Conservation (phyloP, 2,113 vertebrate genomes). For the Panurus biarmicus region DNA sequence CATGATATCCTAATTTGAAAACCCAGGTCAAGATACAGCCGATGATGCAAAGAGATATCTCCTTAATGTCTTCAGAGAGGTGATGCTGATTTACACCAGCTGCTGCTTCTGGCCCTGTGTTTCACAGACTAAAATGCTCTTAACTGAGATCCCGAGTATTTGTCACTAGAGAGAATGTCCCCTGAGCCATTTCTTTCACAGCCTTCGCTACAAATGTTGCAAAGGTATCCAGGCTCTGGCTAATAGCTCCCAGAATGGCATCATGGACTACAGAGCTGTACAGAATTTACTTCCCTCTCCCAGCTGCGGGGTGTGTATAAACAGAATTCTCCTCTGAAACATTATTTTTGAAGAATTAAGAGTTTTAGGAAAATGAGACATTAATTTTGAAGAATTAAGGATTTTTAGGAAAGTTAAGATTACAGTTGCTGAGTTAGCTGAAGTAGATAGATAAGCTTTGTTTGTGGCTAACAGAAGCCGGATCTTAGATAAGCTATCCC, state of each 20-base stretch:
- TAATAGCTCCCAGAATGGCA: neutral
- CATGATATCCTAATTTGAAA: neutral
- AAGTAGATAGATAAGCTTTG: too few relatives aligned
- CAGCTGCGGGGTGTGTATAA: neutral
- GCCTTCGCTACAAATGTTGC: neutral
- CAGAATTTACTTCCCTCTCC: neutral
- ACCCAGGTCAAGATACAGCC: neutral
- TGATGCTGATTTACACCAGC: neutral
- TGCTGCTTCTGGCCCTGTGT: neutral
- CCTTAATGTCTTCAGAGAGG: neutral
- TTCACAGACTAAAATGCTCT: neutral
- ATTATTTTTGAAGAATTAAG: too few relatives aligned
- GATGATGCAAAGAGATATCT: neutral
- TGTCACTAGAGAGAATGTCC: neutral
- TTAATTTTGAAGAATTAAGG: too few relatives aligned
- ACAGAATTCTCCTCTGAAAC: neutral
- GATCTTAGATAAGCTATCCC: too few relatives aligned
- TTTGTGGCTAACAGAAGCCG: too few relatives aligned
- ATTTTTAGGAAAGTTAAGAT: too few relatives aligned
- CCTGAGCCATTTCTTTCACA: neutral
- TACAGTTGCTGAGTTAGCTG: too few relatives aligned
- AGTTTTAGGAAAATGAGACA: too few relatives aligned
- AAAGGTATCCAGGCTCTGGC: neutral
- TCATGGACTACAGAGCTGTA: neutral
- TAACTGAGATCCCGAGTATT: neutral